These are phyloP conservation scores for Brachyistius frenatus DNA, from an alignment of 2,113 vertebrate genomes.

Conservation along the genomic window DNA sequence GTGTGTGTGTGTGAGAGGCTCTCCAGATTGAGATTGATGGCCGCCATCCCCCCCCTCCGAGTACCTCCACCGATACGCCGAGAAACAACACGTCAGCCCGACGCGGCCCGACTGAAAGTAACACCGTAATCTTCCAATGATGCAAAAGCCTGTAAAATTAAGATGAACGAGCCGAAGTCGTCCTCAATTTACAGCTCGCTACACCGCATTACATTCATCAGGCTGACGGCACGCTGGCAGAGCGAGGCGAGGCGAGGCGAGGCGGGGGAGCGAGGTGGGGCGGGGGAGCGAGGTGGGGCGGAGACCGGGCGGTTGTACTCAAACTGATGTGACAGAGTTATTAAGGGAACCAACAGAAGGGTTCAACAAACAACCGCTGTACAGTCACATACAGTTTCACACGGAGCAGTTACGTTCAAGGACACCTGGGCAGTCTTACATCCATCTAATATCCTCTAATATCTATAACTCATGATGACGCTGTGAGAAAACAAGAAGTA, in stretches of 20 bases:
- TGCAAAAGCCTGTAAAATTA: conserved; percentile 52
- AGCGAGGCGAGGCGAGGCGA: not conserved
- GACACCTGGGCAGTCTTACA: too few species aligned
- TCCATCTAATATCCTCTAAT: too few species aligned
- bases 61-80: not conserved
- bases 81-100: conserved; percentile 24
- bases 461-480: too few species aligned
- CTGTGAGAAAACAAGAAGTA: too few species aligned
- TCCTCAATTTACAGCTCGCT: conserved; percentile 48
- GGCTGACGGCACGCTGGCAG: not conserved
- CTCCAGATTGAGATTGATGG: conserved; percentile 30
- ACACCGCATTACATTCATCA: conserved; percentile 49
- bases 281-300: not conserved
- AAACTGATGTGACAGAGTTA: not conserved
- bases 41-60: not conserved
- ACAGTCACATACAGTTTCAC: too few species aligned
- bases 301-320: not conserved
- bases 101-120: conserved; percentile 33
- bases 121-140: conserved; percentile 44
- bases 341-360: too few species aligned
- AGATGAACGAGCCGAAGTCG: conserved; percentile 56
- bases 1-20: not conserved
- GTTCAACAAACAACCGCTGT: too few species aligned
- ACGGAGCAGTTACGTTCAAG: too few species aligned
- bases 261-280: too few species aligned